Evolutionary conservation across 2,797 vertebrate species (phyloP).

Genomic region (Gallirallus australis): DNA sequence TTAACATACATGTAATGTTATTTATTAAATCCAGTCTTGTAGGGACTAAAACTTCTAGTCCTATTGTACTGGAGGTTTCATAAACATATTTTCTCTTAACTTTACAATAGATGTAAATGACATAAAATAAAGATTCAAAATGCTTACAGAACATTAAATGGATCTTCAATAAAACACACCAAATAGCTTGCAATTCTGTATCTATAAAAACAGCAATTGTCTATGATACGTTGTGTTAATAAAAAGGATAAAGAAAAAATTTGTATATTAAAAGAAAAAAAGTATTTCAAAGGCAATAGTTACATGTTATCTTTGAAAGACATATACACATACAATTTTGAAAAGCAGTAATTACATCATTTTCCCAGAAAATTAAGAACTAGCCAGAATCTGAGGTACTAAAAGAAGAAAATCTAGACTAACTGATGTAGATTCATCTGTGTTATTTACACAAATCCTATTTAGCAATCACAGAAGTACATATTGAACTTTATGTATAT

Average conservation of each 20-base stretch:
- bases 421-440: neutral
- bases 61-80: neutral
- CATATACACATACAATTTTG: neutral
- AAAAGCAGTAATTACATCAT: neutral
- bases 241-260: neutral
- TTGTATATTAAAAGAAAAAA: neutral
- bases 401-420: neutral
- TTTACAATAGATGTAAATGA: neutral
- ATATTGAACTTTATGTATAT: neutral
- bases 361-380: neutral
- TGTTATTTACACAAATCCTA: neutral
- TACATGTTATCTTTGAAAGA: neutral
- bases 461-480: neutral
- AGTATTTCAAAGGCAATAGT: neutral
- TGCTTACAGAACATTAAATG: neutral
- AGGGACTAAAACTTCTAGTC: neutral
- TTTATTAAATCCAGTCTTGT: neutral
- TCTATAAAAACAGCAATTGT: neutral
- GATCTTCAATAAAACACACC: neutral
- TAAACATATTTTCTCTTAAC: neutral
- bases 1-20: neutral
- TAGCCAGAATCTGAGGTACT: neutral
- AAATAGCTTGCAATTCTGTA: neutral
- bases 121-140: neutral
- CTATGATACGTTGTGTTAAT: neutral